phyloP scores from a whole-genome alignment of 1,140 invertebrate species.

The Penaeus vannamei region DNA sequence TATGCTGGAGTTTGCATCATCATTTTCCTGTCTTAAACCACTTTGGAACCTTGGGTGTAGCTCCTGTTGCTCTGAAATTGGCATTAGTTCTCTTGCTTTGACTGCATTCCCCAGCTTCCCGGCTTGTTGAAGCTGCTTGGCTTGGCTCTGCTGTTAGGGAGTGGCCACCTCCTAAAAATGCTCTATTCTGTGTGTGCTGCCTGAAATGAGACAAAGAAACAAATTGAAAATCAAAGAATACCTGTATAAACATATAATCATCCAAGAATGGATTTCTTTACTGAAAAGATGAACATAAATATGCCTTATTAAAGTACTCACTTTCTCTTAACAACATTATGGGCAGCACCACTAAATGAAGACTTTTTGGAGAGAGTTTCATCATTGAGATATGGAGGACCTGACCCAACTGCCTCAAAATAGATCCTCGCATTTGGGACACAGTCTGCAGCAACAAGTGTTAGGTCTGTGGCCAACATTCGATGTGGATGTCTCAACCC shows the following conservation, averaged over 20 bases:
- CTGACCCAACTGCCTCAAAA: neutral
- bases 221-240: no score
- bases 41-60: slow-evolving; percentile 47
- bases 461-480: neutral
- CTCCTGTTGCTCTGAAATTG: slow-evolving; percentile 4
- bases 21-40: slow-evolving; percentile 52
- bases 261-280: no score
- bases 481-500: slow-evolving; percentile 41
- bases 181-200: no score
- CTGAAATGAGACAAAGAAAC: no score
- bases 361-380: slow-evolving; percentile 59
- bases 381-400: slow-evolving; percentile 38
- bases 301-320: neutral
- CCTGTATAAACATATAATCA: no score
- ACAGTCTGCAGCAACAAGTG: slow-evolving; percentile 48
- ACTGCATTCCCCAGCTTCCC: neutral
- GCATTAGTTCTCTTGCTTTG: slow-evolving; percentile 17
- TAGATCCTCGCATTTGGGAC: slow-evolving; percentile 56
- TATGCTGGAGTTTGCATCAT: slow-evolving; percentile 18
- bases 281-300: neutral
- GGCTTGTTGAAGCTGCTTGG: neutral
- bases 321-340: slow-evolving; percentile 10
- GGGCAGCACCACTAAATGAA: slow-evolving; percentile 38
- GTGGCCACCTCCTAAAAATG: no score
- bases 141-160: neutral